Evolutionary conservation across 2,113 vertebrate genomes (phyloP).

Genomic region (Leptobrachium ailaonicum): DNA sequence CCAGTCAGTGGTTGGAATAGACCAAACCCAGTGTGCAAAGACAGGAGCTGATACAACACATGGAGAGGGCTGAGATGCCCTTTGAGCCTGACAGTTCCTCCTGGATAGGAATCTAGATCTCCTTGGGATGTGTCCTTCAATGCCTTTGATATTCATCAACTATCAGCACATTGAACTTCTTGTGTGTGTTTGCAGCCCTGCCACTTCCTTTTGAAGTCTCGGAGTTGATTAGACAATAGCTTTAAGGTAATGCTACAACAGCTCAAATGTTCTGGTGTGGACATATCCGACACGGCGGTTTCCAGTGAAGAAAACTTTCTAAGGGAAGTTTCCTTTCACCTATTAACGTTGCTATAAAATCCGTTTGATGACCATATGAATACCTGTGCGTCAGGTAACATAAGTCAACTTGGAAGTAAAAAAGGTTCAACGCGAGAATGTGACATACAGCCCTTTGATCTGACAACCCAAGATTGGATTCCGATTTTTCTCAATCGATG

Average conservation of each 20-base stretch:
- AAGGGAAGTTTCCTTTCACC: too few relatives aligned
- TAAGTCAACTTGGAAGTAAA: too few relatives aligned
- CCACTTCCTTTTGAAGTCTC: slow-evolving; percentile 35
- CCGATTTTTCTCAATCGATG: too few relatives aligned
- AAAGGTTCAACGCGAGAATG: too few relatives aligned
- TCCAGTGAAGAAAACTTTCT: not conserved
- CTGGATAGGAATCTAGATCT: slow-evolving; percentile 33
- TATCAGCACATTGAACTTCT: slow-evolving; percentile 26
- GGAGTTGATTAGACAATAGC: slow-evolving; percentile 28
- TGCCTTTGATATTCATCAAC: slow-evolving; percentile 38
- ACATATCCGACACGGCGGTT: not conserved
- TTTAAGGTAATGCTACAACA: slow-evolving; percentile 24
- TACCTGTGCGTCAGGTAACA: too few relatives aligned
- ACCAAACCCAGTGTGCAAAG: not conserved
- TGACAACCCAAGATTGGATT: too few relatives aligned
- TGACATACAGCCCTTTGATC: too few relatives aligned
- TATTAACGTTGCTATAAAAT: too few relatives aligned
- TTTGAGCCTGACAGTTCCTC: slow-evolving; percentile 13
- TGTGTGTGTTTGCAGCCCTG: slow-evolving; percentile 35
- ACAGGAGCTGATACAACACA: slow-evolving; percentile 15
- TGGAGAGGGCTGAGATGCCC: slow-evolving; percentile 30
- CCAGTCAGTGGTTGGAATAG: not conserved
- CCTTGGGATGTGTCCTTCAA: slow-evolving; percentile 19
- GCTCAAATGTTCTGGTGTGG: not conserved
- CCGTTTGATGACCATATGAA: too few relatives aligned